Evolutionary conservation across 1,140 invertebrate genomes (phyloP), one percentile per base, ranked within the genome.

Genomic region (Tetranychus cinnabarinus): DNA sequence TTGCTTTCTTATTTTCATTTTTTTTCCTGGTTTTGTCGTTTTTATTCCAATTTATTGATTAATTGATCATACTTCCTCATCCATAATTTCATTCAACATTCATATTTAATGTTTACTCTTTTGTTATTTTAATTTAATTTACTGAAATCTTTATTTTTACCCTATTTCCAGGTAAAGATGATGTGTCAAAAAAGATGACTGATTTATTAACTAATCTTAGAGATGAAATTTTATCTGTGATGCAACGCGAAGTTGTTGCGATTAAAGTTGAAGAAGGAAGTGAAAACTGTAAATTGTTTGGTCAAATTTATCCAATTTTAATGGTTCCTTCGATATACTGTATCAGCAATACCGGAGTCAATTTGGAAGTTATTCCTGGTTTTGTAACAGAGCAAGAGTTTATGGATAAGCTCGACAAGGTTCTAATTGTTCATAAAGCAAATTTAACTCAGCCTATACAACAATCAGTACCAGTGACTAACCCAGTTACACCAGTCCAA

Each of bases 271-370:
- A 56, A 56, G 6, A 36, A 35, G 36, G 33, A 6, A 56, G 33
- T 4, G 37, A 52, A 34, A 56, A 55, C 56, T 13, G 23, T 33
- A 31, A 55, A 37, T 35, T 23, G 46, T 59, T 59, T 46, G 15
- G 10, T 42, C 31, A 56, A 33, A 33, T 62, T 87, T 85, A 87
- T 76, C 83, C 86, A 73, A 73, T 87, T 61, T 81, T 86, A 39
- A 79, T 84, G 37, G 77, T 88, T 33, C 86, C 86, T 45, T 86
- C 84, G 0, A 69, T 85, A n/a, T 89, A 84, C 72, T 88, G 88
- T 68, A 88, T 90, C 70, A 83, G 82, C 7, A 74, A 79, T 39
- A 79, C 81, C 73, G 86, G 85, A 2, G 73, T 76, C 23, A 84
- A 85, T 0, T 66, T 88, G 62, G 84, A 87, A 70, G 79, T 88